Evolutionary conservation across 2,888 invertebrate genomes (phyloP), one percentile per base, ranked within the genome.

Genomic region (Ennomos erosarius): DNA sequence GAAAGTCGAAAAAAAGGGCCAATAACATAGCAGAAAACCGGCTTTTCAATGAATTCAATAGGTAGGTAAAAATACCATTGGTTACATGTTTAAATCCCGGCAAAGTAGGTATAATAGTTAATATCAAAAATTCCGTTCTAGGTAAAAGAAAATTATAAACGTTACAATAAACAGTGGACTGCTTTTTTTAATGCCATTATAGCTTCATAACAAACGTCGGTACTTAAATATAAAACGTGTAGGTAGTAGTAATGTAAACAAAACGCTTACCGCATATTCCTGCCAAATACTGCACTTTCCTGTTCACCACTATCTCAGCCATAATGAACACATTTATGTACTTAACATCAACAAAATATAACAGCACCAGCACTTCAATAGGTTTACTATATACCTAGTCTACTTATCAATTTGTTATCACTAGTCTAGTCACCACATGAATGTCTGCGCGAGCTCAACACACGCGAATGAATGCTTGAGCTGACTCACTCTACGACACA

Each of bases 271-370:
- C 90, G 62, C 91, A 88, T 65, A 88, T 72, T 59, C 88, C 90
- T 59, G 91, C 90, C 61, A 88, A 81, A 83, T 90, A 91, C 75
- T 92, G 92, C 51, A 90, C 79, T 75, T 73, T 84, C 65, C 88
- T 82, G 44, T 75, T 83, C 26, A 70, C 72, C 26, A 70, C 72
- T 70, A 73, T 65, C 40, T 67, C 68, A 33, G 66, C 64, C 78
- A 82, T 80, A 58, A 56, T 67, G 10, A 26, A 3, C 8, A 34
- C 53, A 36, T 45, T 44, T 42, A n/a, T n/a, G n/a, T n/a, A 56
- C 35, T 26, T 12, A 40, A 39, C 39, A 40, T 26, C 10, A 40
- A 39, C 39, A 40, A 40, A 10, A 12, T 45, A 51, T 46, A 42
- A 51, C 33, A 35, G 16, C 45, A 50, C 8, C 40, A 16, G 10